Evolutionary conservation across 1,140 invertebrate species (phyloP), one percentile per base, ranked within the genome.

Genomic region (Cheumatopsyche charites): DNA sequence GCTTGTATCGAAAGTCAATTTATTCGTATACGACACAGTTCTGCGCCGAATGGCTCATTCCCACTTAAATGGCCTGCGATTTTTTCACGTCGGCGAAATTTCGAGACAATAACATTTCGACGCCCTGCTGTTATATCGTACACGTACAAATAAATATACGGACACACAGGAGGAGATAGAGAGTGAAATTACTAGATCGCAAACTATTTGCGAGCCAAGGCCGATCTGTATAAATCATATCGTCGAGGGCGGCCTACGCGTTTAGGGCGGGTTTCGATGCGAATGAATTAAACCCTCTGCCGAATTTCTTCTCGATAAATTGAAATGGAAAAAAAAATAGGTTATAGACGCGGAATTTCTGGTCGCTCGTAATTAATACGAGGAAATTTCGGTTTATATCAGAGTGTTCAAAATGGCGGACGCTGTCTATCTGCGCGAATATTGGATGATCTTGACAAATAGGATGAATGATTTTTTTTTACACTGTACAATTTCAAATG

Each of bases 1-100:
- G 5, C 23, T 25, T 58, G n/a, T 58, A 58, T 58, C 55, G 55
- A 11, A 58, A 58, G 55, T 58, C 55, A 26, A 58, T 58, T 58
- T 58, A 23, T 58, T 26, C 55, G 7, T 12, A 23, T 19, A 23
- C 55, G 21, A 3, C 25, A 13, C 55, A 15, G 11, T 58, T 58
- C 47, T 52, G 47, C 47, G 47, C 47, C 6, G 47, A 17, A 52
- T 52, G 19, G 19, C 23, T 26, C 55, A 23, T 58, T 58, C 13
- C 43, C 19, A 19, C 23, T 58, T 58, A 58, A 58, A 58, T 19
- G 55, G 23, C 21, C 12, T 23, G 21, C 19, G 55, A 58, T 58
- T 58, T 58, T 58, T 58, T 58, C 15, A 52, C 47, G 19, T 17
- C 47, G 47, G 15, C 47, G 47, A 17, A 52, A 52, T 52, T 52